These are phyloP conservation scores for Malurus alboscapulatus DNA, from an alignment of 2,113 vertebrate genomes.

Conservation along the genomic window DNA sequence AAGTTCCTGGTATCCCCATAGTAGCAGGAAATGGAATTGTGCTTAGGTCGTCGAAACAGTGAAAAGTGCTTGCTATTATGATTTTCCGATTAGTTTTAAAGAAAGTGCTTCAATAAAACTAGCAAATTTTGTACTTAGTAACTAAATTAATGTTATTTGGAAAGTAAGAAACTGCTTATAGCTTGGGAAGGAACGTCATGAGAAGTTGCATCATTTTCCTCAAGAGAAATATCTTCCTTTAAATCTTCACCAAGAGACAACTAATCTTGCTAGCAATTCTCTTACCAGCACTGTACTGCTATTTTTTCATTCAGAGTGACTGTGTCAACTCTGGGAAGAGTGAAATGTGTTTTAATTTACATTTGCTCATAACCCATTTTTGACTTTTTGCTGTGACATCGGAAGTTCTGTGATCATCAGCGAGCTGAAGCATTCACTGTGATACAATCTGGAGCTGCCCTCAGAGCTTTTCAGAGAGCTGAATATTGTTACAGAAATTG, in stretches of 20 bases:
- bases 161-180: background rate
- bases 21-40: background rate
- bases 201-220: background rate
- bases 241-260: background rate
- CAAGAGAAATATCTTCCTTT: background rate
- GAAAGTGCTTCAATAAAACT: background rate
- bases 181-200: background rate
- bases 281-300: background rate
- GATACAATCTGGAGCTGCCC: background rate
- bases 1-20: background rate
- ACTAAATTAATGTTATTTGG: background rate
- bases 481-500: background rate
- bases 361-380: background rate
- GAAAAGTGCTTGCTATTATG: background rate
- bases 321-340: background rate
- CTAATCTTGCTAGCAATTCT: background rate
- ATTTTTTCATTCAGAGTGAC: background rate
- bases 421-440: background rate
- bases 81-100: background rate
- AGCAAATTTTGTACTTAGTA: background rate
- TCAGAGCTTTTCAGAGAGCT: background rate
- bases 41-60: background rate
- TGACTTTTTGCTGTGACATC: background rate
- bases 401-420: background rate
- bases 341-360: background rate